phyloP scores from a whole-genome alignment of 2,888 invertebrate genomes.

The Bhutanitis thaidina region DNA sequence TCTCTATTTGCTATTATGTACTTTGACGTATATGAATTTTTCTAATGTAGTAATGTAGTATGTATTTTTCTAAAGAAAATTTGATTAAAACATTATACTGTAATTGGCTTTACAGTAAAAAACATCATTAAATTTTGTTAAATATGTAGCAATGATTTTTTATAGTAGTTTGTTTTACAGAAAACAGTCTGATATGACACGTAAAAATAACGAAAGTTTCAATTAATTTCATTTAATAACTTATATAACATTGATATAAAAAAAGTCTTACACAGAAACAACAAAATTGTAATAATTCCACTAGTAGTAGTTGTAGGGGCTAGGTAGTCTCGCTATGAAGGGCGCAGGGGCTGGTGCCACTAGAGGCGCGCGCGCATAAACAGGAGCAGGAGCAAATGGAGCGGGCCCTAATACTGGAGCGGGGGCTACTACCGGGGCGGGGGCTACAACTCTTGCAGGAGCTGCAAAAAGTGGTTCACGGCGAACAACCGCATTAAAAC shows the following conservation, averaged over 20 bases:
- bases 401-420: constrained; percentile 43
- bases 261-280: constrained; percentile 52
- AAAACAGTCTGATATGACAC: too few species aligned
- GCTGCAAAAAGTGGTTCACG: constrained; percentile 66
- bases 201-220: not conserved
- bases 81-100: too few species aligned
- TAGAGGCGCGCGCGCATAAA: constrained; percentile 35
- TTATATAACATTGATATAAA: constrained; percentile 69
- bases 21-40: too few species aligned
- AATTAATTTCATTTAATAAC: constrained; percentile 23
- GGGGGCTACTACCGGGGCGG: constrained; percentile 29
- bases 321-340: constrained; percentile 47
- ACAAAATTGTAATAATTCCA: constrained; percentile 74
- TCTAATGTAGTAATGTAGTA: too few species aligned
- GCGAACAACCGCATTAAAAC: constrained; percentile 79
- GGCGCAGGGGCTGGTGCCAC: constrained; percentile 33
- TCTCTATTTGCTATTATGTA: too few species aligned
- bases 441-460: constrained; percentile 42
- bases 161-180: too few species aligned
- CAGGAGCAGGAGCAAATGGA: constrained; percentile 36
- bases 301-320: constrained; percentile 65
- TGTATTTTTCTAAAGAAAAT: too few species aligned
- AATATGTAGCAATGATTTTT: too few species aligned
- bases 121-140: too few species aligned
- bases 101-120: too few species aligned